Conservation (phyloP, 2,888 invertebrate species). For the Leptopilina drosophilae region DNA sequence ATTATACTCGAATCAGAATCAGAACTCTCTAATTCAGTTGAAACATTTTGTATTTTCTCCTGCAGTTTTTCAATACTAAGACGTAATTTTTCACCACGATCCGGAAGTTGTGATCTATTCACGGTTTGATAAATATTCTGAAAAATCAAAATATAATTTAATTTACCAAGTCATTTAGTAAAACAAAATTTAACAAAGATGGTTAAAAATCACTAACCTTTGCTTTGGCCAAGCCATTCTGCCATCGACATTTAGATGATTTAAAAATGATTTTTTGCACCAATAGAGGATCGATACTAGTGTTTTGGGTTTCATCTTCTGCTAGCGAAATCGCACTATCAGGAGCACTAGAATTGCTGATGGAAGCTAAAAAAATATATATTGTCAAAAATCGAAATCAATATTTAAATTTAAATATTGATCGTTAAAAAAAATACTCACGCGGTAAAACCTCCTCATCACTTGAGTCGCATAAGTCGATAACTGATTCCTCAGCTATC, state of each 20-base stretch:
- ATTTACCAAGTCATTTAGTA: no score
- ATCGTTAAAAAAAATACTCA: background rate
- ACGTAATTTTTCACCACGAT: slow-evolving; percentile 81
- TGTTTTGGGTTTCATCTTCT: slow-evolving; percentile 99
- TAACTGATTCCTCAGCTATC: no score
- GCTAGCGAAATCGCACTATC: slow-evolving; percentile 94
- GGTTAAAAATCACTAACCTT: slow-evolving; percentile 57
- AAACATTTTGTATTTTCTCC: slow-evolving; percentile 71
- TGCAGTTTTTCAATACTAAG: slow-evolving; percentile 78
- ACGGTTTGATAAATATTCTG: slow-evolving; percentile 62
- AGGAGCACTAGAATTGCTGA: slow-evolving; percentile 8
- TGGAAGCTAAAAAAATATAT: slow-evolving; percentile 11
- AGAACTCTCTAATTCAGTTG: background rate
- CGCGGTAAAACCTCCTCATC: background rate
- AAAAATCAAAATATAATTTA: no score
- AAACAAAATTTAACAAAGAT: slow-evolving; percentile 20
- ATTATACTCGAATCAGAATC: no score
- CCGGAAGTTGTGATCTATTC: slow-evolving; percentile 78
- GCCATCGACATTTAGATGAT: slow-evolving; percentile 54
- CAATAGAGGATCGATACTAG: slow-evolving; percentile 78
- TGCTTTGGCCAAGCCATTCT: slow-evolving; percentile 59
- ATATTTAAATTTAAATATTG: background rate
- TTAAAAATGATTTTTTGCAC: slow-evolving; percentile 62
- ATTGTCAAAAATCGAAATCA: slow-evolving; percentile 16
- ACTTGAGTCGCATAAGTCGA: no score